Conservation (phyloP, 2,113 vertebrate species). For the Microcebus tavaratra region DNA sequence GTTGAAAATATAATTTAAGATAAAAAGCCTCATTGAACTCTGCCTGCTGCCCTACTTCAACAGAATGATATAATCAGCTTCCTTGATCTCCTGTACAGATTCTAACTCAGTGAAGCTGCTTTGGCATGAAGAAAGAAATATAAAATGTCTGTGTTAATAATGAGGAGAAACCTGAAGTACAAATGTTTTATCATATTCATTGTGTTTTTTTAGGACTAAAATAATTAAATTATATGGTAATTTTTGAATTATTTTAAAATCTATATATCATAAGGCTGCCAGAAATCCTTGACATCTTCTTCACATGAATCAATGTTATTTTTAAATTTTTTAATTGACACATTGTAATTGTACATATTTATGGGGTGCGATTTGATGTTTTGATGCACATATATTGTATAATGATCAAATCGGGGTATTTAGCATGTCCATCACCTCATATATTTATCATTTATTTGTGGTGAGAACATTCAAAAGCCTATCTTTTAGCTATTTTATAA, state of each 20-base stretch:
- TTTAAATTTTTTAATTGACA: neutral
- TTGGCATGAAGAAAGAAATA: constrained; percentile 5
- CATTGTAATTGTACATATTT: neutral
- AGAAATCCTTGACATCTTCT: neutral
- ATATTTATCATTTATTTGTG: neutral
- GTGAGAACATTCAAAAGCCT: neutral
- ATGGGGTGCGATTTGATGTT: neutral
- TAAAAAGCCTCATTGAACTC: constrained; percentile 66
- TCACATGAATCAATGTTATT: neutral
- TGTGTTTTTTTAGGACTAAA: neutral
- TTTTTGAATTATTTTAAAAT: constrained; percentile 10
- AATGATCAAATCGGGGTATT: neutral
- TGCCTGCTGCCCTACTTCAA: neutral
- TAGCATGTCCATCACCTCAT: neutral
- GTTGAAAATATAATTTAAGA: constrained; percentile 66
- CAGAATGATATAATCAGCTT: neutral
- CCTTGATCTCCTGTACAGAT: constrained; percentile 28
- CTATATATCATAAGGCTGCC: neutral
- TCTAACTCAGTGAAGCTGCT: neutral
- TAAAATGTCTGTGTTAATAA: constrained; percentile 22
- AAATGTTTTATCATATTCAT: neutral
- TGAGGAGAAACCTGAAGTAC: neutral
- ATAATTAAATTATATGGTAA: neutral
- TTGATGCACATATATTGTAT: neutral
- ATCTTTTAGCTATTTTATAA: neutral